Conservation (phyloP, 2,888 invertebrate genomes). For the Nasonovia ribisnigri region DNA sequence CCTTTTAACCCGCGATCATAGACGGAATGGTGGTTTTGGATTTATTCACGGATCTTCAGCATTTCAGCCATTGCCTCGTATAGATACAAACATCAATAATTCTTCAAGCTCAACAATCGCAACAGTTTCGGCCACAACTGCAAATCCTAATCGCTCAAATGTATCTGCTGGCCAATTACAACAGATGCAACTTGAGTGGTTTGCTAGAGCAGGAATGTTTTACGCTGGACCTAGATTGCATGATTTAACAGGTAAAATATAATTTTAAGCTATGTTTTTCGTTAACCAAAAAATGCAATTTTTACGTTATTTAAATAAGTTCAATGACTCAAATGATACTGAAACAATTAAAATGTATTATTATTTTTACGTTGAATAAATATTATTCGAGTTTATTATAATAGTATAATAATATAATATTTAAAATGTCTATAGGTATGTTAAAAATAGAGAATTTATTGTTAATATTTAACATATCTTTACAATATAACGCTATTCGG, state of each 20-base stretch:
- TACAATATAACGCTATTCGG: not conserved
- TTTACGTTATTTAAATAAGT: not conserved
- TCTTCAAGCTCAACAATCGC: slow-evolving; percentile 68
- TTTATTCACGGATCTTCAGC: slow-evolving; percentile 68
- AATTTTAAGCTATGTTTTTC: not conserved
- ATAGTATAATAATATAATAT: not conserved
- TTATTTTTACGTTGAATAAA: not conserved
- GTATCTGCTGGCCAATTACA: slow-evolving; percentile 75
- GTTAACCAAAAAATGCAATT: not conserved
- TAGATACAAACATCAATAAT: slow-evolving; percentile 52
- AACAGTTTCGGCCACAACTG: slow-evolving; percentile 58
- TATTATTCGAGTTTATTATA: not conserved
- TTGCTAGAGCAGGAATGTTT: slow-evolving; percentile 92
- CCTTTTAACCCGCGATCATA: slow-evolving; percentile 49
- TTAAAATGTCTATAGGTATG: not conserved
- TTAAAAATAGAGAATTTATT: not conserved
- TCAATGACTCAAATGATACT: not conserved
- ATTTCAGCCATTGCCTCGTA: slow-evolving; percentile 65
- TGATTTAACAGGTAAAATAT: slow-evolving; percentile 79
- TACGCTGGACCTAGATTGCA: slow-evolving; percentile 83
- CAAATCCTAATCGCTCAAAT: slow-evolving; percentile 45
- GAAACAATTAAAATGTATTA: not conserved
- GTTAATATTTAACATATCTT: not conserved
- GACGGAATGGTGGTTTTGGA: slow-evolving; percentile 59
- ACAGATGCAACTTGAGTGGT: slow-evolving; percentile 89